These are phyloP conservation scores for Planococcus citri DNA, from an alignment of 1,140 invertebrate species.

Conservation along the genomic window DNA sequence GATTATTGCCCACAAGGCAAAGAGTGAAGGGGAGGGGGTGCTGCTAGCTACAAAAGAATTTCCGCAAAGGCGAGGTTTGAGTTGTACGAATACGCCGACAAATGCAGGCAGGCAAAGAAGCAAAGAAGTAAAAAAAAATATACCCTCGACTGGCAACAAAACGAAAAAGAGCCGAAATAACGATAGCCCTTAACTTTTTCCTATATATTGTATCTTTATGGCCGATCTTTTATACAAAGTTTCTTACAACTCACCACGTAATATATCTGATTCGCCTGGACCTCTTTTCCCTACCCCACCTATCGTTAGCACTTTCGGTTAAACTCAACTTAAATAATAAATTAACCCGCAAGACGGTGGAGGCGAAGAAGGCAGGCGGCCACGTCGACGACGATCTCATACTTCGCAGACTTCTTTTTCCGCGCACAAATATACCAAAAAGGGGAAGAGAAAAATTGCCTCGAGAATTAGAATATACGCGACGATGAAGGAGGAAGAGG, in stretches of 20 bases:
- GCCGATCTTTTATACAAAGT: constrained; percentile 16
- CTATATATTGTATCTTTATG: constrained; percentile 20
- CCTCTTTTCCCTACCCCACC: too few species aligned
- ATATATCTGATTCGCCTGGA: neutral
- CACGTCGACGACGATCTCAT: neutral
- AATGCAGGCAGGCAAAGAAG: constrained; percentile 4
- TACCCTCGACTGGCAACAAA: neutral
- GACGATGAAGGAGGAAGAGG: too few species aligned
- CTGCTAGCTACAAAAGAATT: constrained; percentile 17
- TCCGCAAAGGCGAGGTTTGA: neutral
- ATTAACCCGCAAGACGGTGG: too few species aligned
- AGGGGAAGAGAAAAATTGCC: too few species aligned
- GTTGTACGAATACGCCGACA: neutral
- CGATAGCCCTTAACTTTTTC: constrained; percentile 18
- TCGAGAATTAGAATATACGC: too few species aligned
- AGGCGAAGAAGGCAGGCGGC: too few species aligned
- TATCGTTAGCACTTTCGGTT: too few species aligned
- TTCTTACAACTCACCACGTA: constrained; percentile 15
- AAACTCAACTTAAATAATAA: constrained; percentile 4
- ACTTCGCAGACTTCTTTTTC: too few species aligned
- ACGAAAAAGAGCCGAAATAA: constrained; percentile 9
- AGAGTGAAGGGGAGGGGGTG: too few species aligned
- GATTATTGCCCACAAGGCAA: too few species aligned
- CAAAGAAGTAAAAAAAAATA: constrained; percentile 22
- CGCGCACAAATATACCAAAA: too few species aligned